Evolutionary conservation across 2,797 vertebrate genomes (phyloP).

Genomic region (Squalus acanthias): DNA sequence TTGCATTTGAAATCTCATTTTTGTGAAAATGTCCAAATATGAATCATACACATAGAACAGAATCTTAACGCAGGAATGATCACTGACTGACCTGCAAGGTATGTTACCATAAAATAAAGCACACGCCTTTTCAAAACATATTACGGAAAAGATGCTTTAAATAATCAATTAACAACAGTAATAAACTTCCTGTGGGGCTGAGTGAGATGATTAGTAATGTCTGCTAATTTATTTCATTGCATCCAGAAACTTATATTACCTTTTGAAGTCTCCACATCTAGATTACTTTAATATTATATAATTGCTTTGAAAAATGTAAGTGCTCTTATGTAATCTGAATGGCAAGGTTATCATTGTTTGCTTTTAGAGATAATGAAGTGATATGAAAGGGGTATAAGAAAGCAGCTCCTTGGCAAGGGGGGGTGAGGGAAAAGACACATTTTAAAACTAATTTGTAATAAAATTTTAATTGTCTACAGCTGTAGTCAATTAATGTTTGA

Average conservation of each 20-base stretch:
- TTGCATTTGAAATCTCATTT: neutral
- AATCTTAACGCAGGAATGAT: neutral
- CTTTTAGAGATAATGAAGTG: neutral
- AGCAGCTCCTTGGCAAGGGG: neutral
- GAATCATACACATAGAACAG: neutral
- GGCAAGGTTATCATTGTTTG: neutral
- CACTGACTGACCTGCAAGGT: too few relatives aligned
- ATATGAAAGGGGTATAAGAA: neutral
- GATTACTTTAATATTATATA: neutral
- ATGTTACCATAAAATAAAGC: neutral
- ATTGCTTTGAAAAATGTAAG: neutral
- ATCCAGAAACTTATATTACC: neutral
- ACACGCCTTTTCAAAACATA: neutral
- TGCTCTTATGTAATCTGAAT: neutral
- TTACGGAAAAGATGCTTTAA: neutral
- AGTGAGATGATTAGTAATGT: neutral
- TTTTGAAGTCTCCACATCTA: too few relatives aligned
- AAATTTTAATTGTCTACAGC: constrained; percentile 37
- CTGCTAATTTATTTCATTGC: neutral
- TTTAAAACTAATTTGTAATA: constrained; percentile 33
- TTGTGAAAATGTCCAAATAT: neutral
- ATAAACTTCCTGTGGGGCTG: neutral
- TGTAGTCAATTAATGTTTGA: constrained; percentile 35
- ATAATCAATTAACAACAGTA: constrained; percentile 3
- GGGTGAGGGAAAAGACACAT: neutral